Evolutionary conservation across 2,113 vertebrate species (phyloP), one percentile per base, ranked within the genome.

Genomic region (Tragulus kanchil): DNA sequence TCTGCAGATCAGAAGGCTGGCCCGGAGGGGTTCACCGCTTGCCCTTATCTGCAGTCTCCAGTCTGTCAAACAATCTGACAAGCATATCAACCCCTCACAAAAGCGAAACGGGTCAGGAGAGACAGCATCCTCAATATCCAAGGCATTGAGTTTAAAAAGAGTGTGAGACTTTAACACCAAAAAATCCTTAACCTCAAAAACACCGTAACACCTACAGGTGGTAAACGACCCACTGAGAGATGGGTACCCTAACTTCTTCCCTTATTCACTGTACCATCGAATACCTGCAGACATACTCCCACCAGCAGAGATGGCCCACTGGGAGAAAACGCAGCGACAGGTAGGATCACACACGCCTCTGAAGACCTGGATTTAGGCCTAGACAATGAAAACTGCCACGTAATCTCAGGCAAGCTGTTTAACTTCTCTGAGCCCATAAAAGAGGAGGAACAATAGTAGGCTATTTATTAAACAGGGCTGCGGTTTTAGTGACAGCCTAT

Each of bases 21-120:
- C 64, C 31, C 64, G 90, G 58, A 93, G 0, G 94, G 81, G 75
- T 93, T 95, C 94, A 97, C 89, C 87, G 93, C 71, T 82, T 97
- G 85, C 67, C 52, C 93, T 97, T 96, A 97, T 97, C 95, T 96
- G 50, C 23, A 77, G 79, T 89, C 59, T 94, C 78, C 86, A 97
- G 93, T 83, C 86, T 97, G 61, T 52, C 2, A 93, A 59, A 23
- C 36, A 95, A 91, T 96, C 71, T 93, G 86, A 97, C 78, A 97
- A 94, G 95, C 89, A 90, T 94, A 95, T 71, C 96, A 96, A 98
- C 86, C 95, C 42, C 42, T 73, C 71, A 88, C 31, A 93, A 96
- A 98, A 95, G 93, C 48, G 12, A 85, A 95, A 96, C 5, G 83
- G 54, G 42, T 96, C 50, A 94, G 56, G 13, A 96, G 19, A 36